phyloP scores from a whole-genome alignment of 2,113 vertebrate species.

The Thalassarche chlororhynchos region DNA sequence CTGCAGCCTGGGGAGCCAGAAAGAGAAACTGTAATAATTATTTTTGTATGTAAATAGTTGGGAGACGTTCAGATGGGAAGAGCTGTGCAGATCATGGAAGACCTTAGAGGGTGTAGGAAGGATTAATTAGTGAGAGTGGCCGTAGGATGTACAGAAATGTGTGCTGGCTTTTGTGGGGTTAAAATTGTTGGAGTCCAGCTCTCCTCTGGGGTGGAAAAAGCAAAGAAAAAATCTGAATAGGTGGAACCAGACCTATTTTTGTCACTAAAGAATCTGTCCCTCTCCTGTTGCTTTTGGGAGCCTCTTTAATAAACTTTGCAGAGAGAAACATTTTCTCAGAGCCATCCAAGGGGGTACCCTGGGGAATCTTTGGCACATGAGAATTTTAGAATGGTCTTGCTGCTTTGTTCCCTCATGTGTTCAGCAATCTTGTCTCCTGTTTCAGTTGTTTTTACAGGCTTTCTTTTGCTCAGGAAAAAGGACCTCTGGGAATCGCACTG shows the following conservation, averaged over 20 bases:
- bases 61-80: not conserved
- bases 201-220: not conserved
- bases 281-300: not conserved
- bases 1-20: not conserved
- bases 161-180: not conserved
- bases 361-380: not conserved
- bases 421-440: not conserved
- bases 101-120: not conserved
- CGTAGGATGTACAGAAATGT: fast-evolving
- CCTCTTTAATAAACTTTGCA: not conserved
- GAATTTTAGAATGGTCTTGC: not conserved
- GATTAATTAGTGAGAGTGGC: not conserved
- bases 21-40: not conserved
- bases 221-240: not conserved
- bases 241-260: not conserved
- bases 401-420: not conserved
- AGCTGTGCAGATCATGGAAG: not conserved
- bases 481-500: fast-evolving
- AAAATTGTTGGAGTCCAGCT: not conserved
- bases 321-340: not conserved
- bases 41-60: not conserved
- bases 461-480: not conserved
- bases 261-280: not conserved
- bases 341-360: not conserved
- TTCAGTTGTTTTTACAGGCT: not conserved